These are phyloP conservation scores for Trachelus tabidus DNA, from an alignment of 2,888 invertebrate genomes.

Conservation along the genomic window DNA sequence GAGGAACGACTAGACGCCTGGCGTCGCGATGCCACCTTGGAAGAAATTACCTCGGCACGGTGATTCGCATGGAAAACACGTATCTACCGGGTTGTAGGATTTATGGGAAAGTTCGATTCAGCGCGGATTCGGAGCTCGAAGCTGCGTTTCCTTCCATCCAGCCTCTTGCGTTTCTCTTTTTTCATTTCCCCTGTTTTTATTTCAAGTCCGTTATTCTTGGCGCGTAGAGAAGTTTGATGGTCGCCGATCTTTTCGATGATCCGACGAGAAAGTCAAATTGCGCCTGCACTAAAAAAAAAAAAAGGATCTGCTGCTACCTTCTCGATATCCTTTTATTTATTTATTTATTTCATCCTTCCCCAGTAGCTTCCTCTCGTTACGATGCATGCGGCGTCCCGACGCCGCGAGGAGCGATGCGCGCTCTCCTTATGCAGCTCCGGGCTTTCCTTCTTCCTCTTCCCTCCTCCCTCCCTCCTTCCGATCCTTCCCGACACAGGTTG, in stretches of 20 bases:
- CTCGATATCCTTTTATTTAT: no score
- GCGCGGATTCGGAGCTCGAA: slow-evolving; percentile 18
- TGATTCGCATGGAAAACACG: slow-evolving; percentile 46
- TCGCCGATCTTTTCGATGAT: slow-evolving; percentile 31
- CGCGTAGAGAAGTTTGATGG: slow-evolving; percentile 28
- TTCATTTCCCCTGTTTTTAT: slow-evolving; percentile 14
- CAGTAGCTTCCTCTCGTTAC: no score
- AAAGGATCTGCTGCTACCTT: no score
- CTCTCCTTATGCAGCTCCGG: no score
- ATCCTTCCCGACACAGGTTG: background rate
- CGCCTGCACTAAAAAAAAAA: background rate
- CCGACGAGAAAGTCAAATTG: slow-evolving; percentile 28
- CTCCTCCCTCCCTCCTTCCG: no score
- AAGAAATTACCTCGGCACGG: slow-evolving; percentile 30
- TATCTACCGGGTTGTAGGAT: slow-evolving; percentile 44
- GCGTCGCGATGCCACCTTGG: slow-evolving; percentile 19
- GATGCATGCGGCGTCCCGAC: no score
- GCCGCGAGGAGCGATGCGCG: no score
- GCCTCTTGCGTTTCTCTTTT: background rate
- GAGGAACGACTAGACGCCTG: no score
- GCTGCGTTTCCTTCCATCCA: background rate
- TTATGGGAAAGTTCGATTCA: slow-evolving; percentile 40
- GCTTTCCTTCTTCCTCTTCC: no score
- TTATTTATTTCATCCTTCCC: no score
- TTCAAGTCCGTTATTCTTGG: slow-evolving; percentile 32